Evolutionary conservation across 2,888 invertebrate genomes (phyloP).

Genomic region (Acrobasis repandana): DNA sequence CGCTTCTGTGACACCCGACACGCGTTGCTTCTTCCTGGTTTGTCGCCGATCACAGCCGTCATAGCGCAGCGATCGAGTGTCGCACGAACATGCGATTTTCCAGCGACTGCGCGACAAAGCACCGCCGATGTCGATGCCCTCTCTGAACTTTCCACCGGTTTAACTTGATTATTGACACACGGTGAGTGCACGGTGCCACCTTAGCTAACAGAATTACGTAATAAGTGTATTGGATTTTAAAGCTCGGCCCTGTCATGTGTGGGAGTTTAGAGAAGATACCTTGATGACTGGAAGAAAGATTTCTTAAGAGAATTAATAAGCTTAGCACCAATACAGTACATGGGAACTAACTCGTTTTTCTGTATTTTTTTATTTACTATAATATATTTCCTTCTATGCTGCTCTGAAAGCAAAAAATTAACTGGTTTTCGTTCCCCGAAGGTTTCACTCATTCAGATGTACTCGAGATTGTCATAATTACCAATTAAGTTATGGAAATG

Average conservation of each 20-base stretch:
- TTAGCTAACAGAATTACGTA: conserved; percentile 51
- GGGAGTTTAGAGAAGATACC: not conserved
- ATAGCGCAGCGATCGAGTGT: conserved; percentile 52
- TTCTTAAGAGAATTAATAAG: too few relatives aligned
- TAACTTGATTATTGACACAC: conserved; percentile 75
- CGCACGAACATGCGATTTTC: conserved; percentile 63
- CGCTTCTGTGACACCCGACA: conserved; percentile 42
- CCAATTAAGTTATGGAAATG: too few relatives aligned
- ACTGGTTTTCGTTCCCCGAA: too few relatives aligned
- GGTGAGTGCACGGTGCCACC: conserved; percentile 41
- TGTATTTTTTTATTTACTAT: too few relatives aligned
- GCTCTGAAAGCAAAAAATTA: too few relatives aligned
- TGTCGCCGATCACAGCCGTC: conserved; percentile 39
- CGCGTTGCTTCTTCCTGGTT: conserved; percentile 56
- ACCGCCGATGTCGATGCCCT: conserved; percentile 65
- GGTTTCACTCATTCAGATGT: too few relatives aligned
- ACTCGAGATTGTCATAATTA: too few relatives aligned
- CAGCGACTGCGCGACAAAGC: conserved; percentile 63
- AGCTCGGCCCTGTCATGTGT: conserved; percentile 23
- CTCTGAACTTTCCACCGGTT: conserved; percentile 77
- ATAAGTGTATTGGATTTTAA: conserved; percentile 51
- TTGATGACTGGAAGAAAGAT: not conserved
- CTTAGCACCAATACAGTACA: too few relatives aligned
- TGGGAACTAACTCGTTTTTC: too few relatives aligned
- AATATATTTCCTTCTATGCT: too few relatives aligned